Percentiles rank a stretch among this genome's conserved stretches.
These are phyloP conservation scores for Chaetodon auriga DNA, from an alignment of 2,113 vertebrate genomes.

Conservation along the genomic window DNA sequence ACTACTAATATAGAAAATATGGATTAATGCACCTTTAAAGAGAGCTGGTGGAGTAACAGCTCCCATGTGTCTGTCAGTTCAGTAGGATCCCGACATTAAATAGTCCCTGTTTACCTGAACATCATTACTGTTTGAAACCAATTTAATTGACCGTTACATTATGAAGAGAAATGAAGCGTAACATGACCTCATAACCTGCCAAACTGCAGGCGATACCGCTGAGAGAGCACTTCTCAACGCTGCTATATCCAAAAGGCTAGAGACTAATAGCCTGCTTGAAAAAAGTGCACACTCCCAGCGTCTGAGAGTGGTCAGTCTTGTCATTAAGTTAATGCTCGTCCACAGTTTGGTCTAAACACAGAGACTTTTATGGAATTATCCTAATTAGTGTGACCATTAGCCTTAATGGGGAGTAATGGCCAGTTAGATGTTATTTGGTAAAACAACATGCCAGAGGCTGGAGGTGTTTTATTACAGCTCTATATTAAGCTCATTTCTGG, in stretches of 20 bases:
- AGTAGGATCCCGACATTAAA: constrained; percentile 30
- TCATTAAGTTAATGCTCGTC: constrained; percentile 85
- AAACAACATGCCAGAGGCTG: constrained; percentile 85
- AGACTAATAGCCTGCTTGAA: constrained; percentile 70
- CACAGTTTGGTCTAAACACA: constrained; percentile 85
- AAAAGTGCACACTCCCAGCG: constrained; percentile 68
- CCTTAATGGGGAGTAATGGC: constrained; percentile 91
- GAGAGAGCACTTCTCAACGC: constrained; percentile 58
- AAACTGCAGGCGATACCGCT: constrained; percentile 14
- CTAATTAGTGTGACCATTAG: constrained; percentile 90
- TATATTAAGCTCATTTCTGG: constrained; percentile 85
- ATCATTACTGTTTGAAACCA: constrained; percentile 43
- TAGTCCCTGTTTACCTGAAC: constrained; percentile 54
- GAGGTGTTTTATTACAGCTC: constrained; percentile 88
- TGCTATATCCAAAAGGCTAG: constrained; percentile 53
- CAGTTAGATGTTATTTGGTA: constrained; percentile 90
- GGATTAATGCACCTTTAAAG: constrained; percentile 7
- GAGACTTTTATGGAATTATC: constrained; percentile 88
- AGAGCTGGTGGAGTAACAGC: background rate
- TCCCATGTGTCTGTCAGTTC: constrained; percentile 13
- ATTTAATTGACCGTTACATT: constrained; percentile 58
- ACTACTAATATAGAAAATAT: background rate
- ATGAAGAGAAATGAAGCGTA: constrained; percentile 66
- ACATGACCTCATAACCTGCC: constrained; percentile 64
- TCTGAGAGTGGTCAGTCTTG: constrained; percentile 77